These are phyloP conservation scores for Ictidomys tridecemlineatus DNA, from an alignment of 2,113 vertebrate species.

Conservation along the genomic window DNA sequence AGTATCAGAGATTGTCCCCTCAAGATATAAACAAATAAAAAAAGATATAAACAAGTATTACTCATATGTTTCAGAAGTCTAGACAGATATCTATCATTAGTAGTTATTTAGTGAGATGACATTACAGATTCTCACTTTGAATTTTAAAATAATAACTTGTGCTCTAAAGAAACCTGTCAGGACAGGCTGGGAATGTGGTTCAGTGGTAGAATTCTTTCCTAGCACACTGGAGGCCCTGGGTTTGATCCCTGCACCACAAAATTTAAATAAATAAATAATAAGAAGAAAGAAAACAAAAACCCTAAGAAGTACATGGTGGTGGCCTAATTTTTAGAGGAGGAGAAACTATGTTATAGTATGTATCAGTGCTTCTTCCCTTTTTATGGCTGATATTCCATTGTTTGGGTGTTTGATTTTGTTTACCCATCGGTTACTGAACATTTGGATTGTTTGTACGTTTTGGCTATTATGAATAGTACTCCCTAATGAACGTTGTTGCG, in stretches of 20 bases:
- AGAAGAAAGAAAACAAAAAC: not conserved
- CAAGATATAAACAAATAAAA: not conserved
- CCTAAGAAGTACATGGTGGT: not conserved
- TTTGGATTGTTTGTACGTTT: not conserved
- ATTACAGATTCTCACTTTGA: slow-evolving; percentile 29
- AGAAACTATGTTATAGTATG: not conserved
- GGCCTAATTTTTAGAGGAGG: slow-evolving; percentile 24
- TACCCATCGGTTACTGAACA: not conserved
- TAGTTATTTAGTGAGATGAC: slow-evolving; percentile 2
- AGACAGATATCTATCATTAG: not conserved
- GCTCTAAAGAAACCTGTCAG: not conserved
- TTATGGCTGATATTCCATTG: not conserved
- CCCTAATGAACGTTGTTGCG: not conserved
- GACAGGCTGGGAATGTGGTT: too few relatives aligned
- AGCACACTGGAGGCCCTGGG: too few relatives aligned
- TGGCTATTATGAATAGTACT: not conserved
- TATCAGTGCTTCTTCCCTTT: not conserved
- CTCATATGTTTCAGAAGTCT: slow-evolving; percentile 4
- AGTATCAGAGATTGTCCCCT: slow-evolving; percentile 25
- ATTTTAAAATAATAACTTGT: slow-evolving; percentile 35
- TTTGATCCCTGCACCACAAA: too few relatives aligned
- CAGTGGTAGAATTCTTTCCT: too few relatives aligned
- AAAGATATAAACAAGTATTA: not conserved
- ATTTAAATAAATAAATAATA: too few relatives aligned
- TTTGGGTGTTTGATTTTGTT: slow-evolving; percentile 3